Evolutionary conservation across 2,797 vertebrate species (phyloP), one percentile per base, ranked within the genome.

Genomic region (Labroides dimidiatus): DNA sequence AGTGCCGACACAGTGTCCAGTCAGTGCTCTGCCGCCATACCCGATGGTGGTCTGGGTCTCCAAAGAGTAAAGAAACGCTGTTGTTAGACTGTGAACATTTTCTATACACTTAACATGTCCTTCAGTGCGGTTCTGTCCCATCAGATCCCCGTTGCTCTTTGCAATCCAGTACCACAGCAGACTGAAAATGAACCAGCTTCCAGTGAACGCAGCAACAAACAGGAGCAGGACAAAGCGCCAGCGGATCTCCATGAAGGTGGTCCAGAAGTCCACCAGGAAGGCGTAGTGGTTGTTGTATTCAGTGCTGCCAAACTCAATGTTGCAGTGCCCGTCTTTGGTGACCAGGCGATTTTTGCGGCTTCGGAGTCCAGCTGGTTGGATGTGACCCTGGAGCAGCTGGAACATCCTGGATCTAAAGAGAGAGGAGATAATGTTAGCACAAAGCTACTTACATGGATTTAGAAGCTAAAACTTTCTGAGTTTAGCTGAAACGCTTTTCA

Each of bases 11-110:
- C 98, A 99, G 20, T 95, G 92, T 3, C 96, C 95, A 0, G 98
- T 99, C 72, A 98, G 90, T 6, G 92, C 96, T 39, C 97, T 86
- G 56, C 95, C 95, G 2, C 97, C 98, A 0, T 99, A 99, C 0
- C 97, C 98, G 0, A 99, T 98, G 44, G 96, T 99, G 36, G 97
- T 96, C 79, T 99, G 97, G 0, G 97, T 99, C 91, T 99, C 98
- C 73, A 99, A 72, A 8, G 98, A 99, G 92, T 96, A 99, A 9
- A 99, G 94, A 80, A 99, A 99, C 0, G 98, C 96, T 0, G 97
- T 94, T 0, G 96, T 97, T 68, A 99, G 84, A 30, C 95, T 95
- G 0, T 95, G 92, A 13, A 99, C 93, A 1, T 97, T 97, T 57
- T 94, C 93, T 17, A 98, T 94, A 0, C 98, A 99, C 0, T 87